Evolutionary conservation across 2,888 invertebrate species (phyloP).

Genomic region (Nomada flava): DNA sequence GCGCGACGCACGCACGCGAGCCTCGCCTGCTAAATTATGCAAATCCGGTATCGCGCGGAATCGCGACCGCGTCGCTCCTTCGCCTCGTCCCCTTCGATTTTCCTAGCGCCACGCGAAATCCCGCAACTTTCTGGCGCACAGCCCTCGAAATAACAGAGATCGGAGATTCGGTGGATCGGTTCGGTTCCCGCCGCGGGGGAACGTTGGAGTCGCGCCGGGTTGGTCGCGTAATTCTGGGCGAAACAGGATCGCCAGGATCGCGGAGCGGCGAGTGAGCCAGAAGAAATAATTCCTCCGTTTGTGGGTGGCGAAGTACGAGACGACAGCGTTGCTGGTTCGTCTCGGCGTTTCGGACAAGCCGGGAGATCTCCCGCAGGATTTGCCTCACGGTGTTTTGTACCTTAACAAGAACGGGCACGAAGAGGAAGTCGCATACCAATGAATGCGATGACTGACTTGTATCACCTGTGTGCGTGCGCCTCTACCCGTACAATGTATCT

Average conservation of each 20-base stretch:
- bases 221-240: conserved; percentile 27
- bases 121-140: not conserved
- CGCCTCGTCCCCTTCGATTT: not conserved
- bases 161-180: not conserved
- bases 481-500: too few relatives aligned
- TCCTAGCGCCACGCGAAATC: conserved; percentile 9
- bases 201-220: too few relatives aligned
- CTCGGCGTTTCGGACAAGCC: conserved; percentile 46
- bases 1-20: not conserved
- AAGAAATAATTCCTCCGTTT: conserved; percentile 39
- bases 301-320: conserved; percentile 64
- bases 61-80: not conserved
- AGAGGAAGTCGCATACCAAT: conserved; percentile 54
- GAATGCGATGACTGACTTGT: conserved; percentile 45
- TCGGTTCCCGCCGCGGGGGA: too few relatives aligned
- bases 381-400: conserved; percentile 42
- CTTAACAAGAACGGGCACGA: conserved; percentile 45
- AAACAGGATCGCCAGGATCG: conserved; percentile 31
- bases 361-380: conserved; percentile 30
- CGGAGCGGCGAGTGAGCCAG: conserved; percentile 25
- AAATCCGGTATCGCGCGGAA: conserved; percentile 10
- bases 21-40: not conserved
- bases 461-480: conserved; percentile 16
- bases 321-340: conserved; percentile 30
- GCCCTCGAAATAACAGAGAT: conserved; percentile 53